phyloP scores from a whole-genome alignment of 2,888 invertebrate genomes.

The Chaetogeoica ovagalla region DNA sequence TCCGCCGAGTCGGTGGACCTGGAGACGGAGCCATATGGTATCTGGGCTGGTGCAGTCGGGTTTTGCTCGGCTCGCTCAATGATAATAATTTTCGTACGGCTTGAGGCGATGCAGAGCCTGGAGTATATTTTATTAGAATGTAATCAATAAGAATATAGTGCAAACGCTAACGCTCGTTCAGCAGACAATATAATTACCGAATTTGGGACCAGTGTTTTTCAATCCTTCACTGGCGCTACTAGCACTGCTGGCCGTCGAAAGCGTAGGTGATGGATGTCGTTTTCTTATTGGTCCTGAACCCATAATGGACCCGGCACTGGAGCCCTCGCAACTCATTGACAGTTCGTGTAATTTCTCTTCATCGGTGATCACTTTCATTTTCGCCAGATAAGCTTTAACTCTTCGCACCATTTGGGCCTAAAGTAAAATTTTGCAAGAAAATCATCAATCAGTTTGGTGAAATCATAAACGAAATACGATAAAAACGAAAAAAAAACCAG shows the following conservation, averaged over 20 bases:
- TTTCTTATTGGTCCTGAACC: conserved; percentile 67
- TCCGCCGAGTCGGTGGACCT: conserved; percentile 59
- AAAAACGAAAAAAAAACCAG: too few relatives aligned
- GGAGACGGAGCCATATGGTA: conserved; percentile 62
- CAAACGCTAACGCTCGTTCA: neutral
- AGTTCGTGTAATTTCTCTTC: conserved; percentile 86
- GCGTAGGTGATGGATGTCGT: conserved; percentile 88
- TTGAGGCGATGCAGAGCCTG: conserved; percentile 92
- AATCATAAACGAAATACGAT: too few relatives aligned
- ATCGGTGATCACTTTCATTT: conserved; percentile 88
- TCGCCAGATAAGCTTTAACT: conserved; percentile 92
- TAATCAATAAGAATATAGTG: neutral
- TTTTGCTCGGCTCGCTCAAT: conserved; percentile 84
- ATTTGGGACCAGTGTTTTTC: conserved; percentile 62
- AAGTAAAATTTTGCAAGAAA: conserved; percentile 25
- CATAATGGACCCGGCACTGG: conserved; percentile 61
- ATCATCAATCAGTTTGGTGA: neutral
- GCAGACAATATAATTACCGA: conserved; percentile 58
- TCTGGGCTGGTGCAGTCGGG: conserved; percentile 84
- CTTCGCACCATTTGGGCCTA: conserved; percentile 94
- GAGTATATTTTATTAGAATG: conserved; percentile 38
- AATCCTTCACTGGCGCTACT: conserved; percentile 81
- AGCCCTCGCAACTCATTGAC: conserved; percentile 85
- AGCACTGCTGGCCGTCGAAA: conserved; percentile 88
- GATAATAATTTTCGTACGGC: conserved; percentile 94